A percentile compares a stretch with the other conserved stretches of the same genome.
Evolutionary conservation across 2,113 vertebrate genomes (phyloP).

Genomic region (Phrynosoma platyrhinos): DNA sequence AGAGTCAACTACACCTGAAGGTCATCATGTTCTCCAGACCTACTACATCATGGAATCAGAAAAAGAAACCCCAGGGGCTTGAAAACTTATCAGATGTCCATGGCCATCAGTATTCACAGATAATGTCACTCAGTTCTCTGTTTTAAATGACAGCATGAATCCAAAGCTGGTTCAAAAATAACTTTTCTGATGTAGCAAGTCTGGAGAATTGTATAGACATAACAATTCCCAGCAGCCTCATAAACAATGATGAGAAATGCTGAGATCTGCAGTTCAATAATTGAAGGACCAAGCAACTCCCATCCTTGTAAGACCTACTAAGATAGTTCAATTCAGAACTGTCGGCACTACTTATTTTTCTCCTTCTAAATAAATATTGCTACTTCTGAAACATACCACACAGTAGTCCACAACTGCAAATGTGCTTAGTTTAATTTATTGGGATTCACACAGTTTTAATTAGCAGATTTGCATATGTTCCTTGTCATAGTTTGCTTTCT

Average conservation of each 20-base stretch:
- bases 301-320: too few relatives aligned
- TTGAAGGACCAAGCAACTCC: too few relatives aligned
- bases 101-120: conserved; percentile 37
- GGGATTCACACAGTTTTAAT: conserved; percentile 63
- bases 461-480: conserved; percentile 68
- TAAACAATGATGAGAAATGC: too few relatives aligned
- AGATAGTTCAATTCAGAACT: not conserved
- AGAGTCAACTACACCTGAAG: not conserved
- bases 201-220: too few relatives aligned
- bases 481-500: conserved; percentile 40
- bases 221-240: too few relatives aligned
- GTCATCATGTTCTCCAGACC: not conserved
- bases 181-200: not conserved
- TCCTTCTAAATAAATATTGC: conserved; percentile 46
- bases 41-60: not conserved
- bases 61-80: conserved; percentile 33
- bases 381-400: conserved; percentile 51
- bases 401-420: conserved; percentile 16
- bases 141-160: conserved; percentile 41
- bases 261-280: too few relatives aligned
- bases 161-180: conserved; percentile 10
- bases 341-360: not conserved
- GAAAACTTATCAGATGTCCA: conserved; percentile 5
- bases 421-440: conserved; percentile 60
- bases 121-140: conserved; percentile 23